Evolutionary conservation across 2,797 vertebrate genomes (phyloP).

Genomic region (Acanthurus leucopareius): DNA sequence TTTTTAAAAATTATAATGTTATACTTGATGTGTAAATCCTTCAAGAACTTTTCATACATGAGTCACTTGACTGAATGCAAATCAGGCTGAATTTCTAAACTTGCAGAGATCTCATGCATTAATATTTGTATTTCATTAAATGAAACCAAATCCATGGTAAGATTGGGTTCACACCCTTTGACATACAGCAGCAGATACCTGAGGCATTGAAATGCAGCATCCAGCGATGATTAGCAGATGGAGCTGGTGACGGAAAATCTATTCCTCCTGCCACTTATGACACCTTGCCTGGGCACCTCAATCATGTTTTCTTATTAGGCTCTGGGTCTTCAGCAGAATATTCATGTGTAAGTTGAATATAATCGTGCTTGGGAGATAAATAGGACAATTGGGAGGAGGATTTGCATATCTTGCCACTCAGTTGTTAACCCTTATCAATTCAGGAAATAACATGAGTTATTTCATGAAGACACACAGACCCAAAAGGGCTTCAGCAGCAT

Average conservation of each 20-base stretch:
- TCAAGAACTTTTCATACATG: conserved; percentile 5
- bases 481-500: conserved; percentile 19
- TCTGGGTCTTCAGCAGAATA: conserved; percentile 36
- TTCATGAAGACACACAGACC: conserved; percentile 22
- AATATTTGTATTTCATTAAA: conserved; percentile 45
- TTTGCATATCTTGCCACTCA: conserved; percentile 46
- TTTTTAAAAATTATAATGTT: not conserved
- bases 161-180: conserved; percentile 24
- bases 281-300: conserved; percentile 52
- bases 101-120: conserved; percentile 6
- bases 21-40: not conserved
- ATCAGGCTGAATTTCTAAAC: conserved; percentile 8
- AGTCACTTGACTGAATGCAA: conserved; percentile 14
- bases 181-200: conserved; percentile 16
- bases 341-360: conserved; percentile 48
- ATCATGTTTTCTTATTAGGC: conserved; percentile 61
- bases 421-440: conserved; percentile 58
- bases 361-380: conserved; percentile 49
- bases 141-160: conserved; percentile 39
- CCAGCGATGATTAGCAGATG: conserved; percentile 50
- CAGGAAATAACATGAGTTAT: conserved; percentile 42
- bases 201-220: conserved; percentile 44
- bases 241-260: conserved; percentile 44
- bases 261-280: conserved; percentile 30
- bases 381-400: conserved; percentile 38